Conservation (phyloP, 2,797 vertebrate genomes). For the Helicolenus hilgendorfi region DNA sequence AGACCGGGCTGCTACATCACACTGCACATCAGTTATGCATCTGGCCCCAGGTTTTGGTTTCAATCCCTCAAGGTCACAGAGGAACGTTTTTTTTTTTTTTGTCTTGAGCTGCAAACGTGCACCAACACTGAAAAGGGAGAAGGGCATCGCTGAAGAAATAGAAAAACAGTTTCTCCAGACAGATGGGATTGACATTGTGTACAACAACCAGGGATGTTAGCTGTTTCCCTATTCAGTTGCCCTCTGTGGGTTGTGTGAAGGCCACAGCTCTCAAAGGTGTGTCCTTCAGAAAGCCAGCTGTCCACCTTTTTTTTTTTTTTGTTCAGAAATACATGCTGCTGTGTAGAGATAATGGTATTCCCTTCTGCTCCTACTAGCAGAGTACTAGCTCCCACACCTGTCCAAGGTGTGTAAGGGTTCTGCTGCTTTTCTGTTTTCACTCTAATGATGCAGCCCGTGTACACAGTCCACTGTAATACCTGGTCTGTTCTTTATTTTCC, state of each 20-base stretch:
- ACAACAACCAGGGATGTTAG: not conserved
- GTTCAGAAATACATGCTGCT: not conserved
- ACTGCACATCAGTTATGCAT: not conserved
- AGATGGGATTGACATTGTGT: not conserved
- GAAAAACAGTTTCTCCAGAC: not conserved
- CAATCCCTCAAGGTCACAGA: not conserved
- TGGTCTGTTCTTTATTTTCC: slow-evolving; percentile 7
- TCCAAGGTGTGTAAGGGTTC: not conserved
- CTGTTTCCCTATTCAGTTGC: not conserved
- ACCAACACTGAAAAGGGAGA: not conserved
- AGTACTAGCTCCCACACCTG: not conserved
- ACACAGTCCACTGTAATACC: not conserved
- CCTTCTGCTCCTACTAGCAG: not conserved
- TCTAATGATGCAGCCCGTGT: not conserved
- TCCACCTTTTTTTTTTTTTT: not conserved
- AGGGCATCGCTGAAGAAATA: not conserved
- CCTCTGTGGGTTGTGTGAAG: not conserved
- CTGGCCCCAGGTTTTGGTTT: not conserved
- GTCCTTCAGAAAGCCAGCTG: not conserved
- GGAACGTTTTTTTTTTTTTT: not conserved
- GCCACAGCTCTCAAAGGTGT: not conserved
- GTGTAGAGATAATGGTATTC: not conserved
- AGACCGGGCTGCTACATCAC: not conserved
- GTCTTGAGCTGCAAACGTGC: not conserved
- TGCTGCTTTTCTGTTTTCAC: slow-evolving; percentile 1